Evolutionary conservation across 2,888 invertebrate species (phyloP), one percentile per base, ranked within the genome.

Genomic region (Parochlus steinenii): DNA sequence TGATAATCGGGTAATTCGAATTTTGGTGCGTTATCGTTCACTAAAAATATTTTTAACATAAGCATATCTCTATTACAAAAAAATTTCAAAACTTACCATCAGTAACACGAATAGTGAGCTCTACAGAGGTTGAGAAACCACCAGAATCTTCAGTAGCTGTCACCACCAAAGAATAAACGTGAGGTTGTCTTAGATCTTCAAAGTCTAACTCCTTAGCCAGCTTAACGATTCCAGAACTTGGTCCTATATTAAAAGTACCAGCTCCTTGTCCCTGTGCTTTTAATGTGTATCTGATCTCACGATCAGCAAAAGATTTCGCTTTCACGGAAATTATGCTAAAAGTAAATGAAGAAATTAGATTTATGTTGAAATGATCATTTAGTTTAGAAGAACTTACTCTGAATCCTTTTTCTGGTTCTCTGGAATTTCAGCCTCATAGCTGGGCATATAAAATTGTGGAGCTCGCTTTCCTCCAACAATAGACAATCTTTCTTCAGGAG

Each of bases 121-220:
- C 90, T 43, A 90, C 89, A 27, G 86, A 83, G 17, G 89, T 90
- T 15, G 89, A 89, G 57, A 92, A 90, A 39, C 92, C 92, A 33
- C 92, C 92, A n/a, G 89, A 90, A 58, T 92, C 92, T 61, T 95
- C 95, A 2, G 92, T 92, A 17, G 92, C 92, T 3, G 87, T 90
- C 34, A 93, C 89, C 44, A 83, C 76, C 43, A 97, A 62, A 6
- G 87, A 83, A 55, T 93, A 95, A 40, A 87, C 81, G 50, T 90
- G 90, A 0, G 92, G 89, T 51, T 93, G 92, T 31, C 89, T 65
- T 42, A 90, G 64, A 60, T 95, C 93, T 63, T 98, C 97, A 53
- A 90, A 97, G 63, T 98, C 97, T 49, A 98, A 63, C 60, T 87
- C 87, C 57, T 93, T 89, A 8, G 90, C 87, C 46, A 97, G 63